A percentile compares a stretch with the other conserved stretches of the same genome.
phyloP scores from a whole-genome alignment of 2,888 invertebrate genomes.

The Ectropis crepuscularia region DNA sequence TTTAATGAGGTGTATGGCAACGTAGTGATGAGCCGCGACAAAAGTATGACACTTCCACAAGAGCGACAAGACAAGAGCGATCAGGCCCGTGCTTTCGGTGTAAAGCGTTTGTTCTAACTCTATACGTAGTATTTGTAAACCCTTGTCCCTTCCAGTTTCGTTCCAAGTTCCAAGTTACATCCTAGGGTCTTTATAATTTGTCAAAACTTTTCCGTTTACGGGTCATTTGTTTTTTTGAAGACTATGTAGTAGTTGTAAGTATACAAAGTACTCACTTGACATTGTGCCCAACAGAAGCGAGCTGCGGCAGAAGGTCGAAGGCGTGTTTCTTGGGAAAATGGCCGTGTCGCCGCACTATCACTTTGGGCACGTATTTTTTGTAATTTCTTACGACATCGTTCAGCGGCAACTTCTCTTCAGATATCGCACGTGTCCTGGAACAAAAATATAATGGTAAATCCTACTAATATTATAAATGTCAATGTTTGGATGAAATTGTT shows the following conservation, averaged over 20 bases:
- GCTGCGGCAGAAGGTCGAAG: conserved; percentile 82
- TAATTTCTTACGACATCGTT: conserved; percentile 91
- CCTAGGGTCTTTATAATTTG: not conserved
- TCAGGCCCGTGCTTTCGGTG: too few species aligned
- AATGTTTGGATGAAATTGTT: too few species aligned
- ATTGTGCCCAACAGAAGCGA: conserved; percentile 84
- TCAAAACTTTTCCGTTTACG: not conserved
- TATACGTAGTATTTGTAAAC: too few species aligned
- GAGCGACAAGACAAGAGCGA: too few species aligned
- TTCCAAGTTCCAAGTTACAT: not conserved
- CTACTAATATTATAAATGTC: not conserved
- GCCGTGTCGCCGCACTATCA: conserved; percentile 89
- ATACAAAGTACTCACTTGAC: conserved; percentile 77
- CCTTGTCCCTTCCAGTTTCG: too few species aligned
- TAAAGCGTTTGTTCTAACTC: too few species aligned
- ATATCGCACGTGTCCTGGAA: conserved; percentile 87
- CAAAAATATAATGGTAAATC: conserved; percentile 21
- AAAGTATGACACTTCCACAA: too few species aligned
- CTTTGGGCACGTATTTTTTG: conserved; percentile 93
- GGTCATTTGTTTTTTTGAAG: not conserved
- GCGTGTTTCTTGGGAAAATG: conserved; percentile 92
- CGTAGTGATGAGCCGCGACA: too few species aligned
- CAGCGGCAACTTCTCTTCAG: conserved; percentile 88
- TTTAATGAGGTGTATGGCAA: too few species aligned
- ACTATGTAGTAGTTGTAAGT: too few species aligned